Evolutionary conservation across 2,113 vertebrate species (phyloP).

Genomic region (Entelurus aequoreus): DNA sequence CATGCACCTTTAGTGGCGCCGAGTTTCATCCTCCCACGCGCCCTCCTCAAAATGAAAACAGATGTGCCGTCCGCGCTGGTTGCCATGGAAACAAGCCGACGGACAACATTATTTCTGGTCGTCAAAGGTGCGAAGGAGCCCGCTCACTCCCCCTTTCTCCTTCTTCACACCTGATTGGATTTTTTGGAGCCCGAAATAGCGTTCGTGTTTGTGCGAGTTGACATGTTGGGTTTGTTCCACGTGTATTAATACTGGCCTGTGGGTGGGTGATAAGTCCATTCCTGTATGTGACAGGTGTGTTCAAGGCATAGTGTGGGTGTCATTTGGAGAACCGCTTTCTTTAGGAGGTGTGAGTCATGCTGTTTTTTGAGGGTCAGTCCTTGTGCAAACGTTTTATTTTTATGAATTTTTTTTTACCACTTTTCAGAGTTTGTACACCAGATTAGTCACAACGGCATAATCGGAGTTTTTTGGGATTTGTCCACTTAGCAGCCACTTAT

Average conservation of each 20-base stretch:
- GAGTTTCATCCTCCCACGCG: conserved; percentile 20
- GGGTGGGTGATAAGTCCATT: conserved; percentile 1
- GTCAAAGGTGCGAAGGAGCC: conserved; percentile 24
- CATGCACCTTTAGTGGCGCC: background rate
- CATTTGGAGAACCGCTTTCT: conserved; percentile 13
- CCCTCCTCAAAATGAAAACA: conserved; percentile 24
- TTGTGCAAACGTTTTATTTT: conserved; percentile 4
- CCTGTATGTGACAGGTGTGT: conserved; percentile 7
- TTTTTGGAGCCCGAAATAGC: background rate
- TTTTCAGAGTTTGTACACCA: conserved; percentile 7
- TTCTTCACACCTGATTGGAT: background rate
- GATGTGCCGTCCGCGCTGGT: conserved; percentile 28
- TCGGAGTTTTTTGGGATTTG: conserved; percentile 34
- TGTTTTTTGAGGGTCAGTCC: conserved; percentile 29
- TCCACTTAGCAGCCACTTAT: conserved; percentile 33
- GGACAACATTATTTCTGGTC: conserved; percentile 14
- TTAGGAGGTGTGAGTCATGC: conserved; percentile 22
- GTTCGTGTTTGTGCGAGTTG: background rate
- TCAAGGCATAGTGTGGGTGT: conserved; percentile 13
- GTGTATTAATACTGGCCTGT: background rate
- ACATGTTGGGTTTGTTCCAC: background rate
- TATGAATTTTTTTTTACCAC: background rate
- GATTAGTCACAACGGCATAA: conserved; percentile 35
- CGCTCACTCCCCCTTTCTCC: conserved; percentile 10
- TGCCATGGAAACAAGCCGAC: conserved; percentile 48